Evolutionary conservation across 2,888 invertebrate genomes (phyloP), one percentile per base, ranked within the genome.

Genomic region (Campoplex nolae): DNA sequence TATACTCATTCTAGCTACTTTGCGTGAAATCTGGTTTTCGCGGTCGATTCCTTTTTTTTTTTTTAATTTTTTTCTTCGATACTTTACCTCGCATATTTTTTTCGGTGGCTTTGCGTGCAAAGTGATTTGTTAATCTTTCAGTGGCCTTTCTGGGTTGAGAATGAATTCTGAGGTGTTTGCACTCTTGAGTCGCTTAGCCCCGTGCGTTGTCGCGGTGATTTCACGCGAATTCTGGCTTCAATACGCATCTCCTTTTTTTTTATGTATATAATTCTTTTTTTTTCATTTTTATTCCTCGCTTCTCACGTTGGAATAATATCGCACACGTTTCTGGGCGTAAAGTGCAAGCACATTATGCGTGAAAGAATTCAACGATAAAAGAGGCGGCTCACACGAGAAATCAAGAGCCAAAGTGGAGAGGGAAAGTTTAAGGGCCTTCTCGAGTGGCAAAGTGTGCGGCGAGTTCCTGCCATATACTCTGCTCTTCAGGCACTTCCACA

Each of bases 291-390:
- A 18, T 80, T 62, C 51, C 18, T 51, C 38, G 38, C 38, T 28
- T 68, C 51, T 18, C 28, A 35, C n/a, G 38, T 38, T 68, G 38
- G 58, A 42, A n/a, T 45, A 77, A 77, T 77, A 82, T 75, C 78
- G 78, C 68, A 67, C 67, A 75, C 65, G 67, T 76, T 83, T 83
- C 35, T 38, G 75, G 83, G 79, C 86, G 83, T 76, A 80, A 83
- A 86, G 79, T 83, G 86, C 86, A 83, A 62, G 76, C 79, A 48
- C 83, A 86, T 86, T 83, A 83, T 79, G 74, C 62, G 68, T 67
- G 73, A 23, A 84, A 80, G 81, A 81, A 67, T 81, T 86, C 75
- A 56, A 77, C 65, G 86, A 80, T 86, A 86, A 84, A 80, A 83
- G 23, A 23, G 67, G 54, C 71, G 71, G 79, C 68, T 65, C 51